Base-by-base conservation (phyloP, 1,140 invertebrate species). In the Eriosoma lanigerum region DNA sequence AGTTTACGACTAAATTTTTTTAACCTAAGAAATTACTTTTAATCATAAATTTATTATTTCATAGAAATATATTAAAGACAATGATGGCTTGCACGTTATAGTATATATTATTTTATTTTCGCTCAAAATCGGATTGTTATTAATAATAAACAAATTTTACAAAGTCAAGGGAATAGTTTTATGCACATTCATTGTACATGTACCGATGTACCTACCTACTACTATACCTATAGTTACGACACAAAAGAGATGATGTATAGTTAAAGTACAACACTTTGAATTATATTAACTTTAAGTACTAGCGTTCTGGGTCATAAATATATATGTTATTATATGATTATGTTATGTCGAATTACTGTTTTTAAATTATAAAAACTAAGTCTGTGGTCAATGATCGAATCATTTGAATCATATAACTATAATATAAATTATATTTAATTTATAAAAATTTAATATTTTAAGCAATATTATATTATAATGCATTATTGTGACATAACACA, bases 391-490 rank as follows among this genome's bases (percentile, higher is more conserved):
- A 24, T 48, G 13, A 10, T 48, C 6, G 32, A 4, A 48, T 70
- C n/a, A 48, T 24, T 19, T 2, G 8, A 26, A 24, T 70, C 8
- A 3, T 38, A 38, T 38, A 3, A 38, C n/a, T n/a, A n/a, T n/a
- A n/a, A n/a, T n/a, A n/a, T n/a, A n/a, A n/a, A n/a, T n/a, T n/a
- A n/a, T n/a, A n/a, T n/a, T n/a, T 38, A 38, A 38, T 38, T 38
- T 70, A 26, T 26, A 70, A 19, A 70, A 70, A 24, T 70, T 13
- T 50, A 48, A 50, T 70, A 50, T 26, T 70, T n/a, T 19, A 26
- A 8, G 66, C 21, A 70, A 38, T 38, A 38, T 38, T 38, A 38
- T 38, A 38, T 4, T 38, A 38, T 38, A 38, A 66, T 46, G 9
- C 5, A 15, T 1, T 3, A 48, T 70, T 70, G 15, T 70, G 66